Conservation (phyloP, 2,888 invertebrate genomes). For the Heliconius aoede region DNA sequence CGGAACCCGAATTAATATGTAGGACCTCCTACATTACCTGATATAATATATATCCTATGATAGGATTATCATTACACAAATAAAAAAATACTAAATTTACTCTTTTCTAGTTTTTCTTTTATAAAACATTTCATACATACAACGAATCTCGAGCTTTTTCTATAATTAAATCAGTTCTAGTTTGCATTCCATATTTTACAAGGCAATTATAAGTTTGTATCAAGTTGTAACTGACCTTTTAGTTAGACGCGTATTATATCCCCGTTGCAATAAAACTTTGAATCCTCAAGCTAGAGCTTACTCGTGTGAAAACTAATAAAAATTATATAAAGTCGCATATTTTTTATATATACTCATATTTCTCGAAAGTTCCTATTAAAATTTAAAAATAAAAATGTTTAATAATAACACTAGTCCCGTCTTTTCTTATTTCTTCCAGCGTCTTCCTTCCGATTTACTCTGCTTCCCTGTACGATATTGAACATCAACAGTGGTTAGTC, state of each 20-base stretch:
- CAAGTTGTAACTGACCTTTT: constrained; percentile 21
- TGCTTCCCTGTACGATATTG: no score
- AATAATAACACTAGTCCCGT: no score
- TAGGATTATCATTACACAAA: background rate
- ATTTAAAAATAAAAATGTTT: no score
- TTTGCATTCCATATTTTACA: constrained; percentile 18
- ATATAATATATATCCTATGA: no score
- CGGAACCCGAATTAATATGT: no score
- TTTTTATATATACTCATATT: background rate
- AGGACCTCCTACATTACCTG: no score
- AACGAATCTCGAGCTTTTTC: background rate
- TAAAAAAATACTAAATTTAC: background rate
- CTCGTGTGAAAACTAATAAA: background rate
- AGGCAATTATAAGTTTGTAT: constrained; percentile 29
- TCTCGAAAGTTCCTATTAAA: no score
- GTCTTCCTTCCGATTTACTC: no score
- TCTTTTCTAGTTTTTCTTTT: background rate
- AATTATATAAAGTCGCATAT: background rate
- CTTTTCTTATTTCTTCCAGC: no score
- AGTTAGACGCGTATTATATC: constrained; percentile 14
- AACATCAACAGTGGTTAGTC: no score
- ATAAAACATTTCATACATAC: background rate
- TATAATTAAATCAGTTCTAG: constrained; percentile 12
- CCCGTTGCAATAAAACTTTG: constrained; percentile 14
- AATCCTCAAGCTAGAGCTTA: background rate